Base-by-base conservation (phyloP, 2,888 invertebrate genomes). In the Eupithecia vulgata region DNA sequence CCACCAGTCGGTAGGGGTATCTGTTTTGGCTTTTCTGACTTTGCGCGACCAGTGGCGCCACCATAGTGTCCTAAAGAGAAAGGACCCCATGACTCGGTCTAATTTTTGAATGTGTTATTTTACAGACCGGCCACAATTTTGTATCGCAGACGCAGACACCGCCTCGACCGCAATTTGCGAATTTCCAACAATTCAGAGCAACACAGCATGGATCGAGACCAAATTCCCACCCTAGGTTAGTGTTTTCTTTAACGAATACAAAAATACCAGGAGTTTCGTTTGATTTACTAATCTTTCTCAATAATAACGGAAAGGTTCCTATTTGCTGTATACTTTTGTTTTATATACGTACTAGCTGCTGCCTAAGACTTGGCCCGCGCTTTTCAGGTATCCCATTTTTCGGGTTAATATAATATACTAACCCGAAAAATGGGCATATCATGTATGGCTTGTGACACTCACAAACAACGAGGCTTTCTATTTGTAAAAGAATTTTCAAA, bases 91-190 rank as follows among this genome's bases (percentile, higher is more conserved):
- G 21, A 21, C 21, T 34, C 30, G 15, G 71, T 21, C 67, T 21
- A 67, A n/a, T 21, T 62, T 17, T 52, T 67, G 13, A 40, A 7
- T 34, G 35, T 68, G 6, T 72, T 72, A 17, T 45, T 70, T 91
- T 92, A 35, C 88, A 94, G 93, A 85, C 90, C 79, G 91, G 91
- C 37, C 93, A 90, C 79, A 93, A 83, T 79, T 93, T 90, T 81
- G 92, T 90, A 79, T 85, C 88, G 57, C 92, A 89, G 79, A 91
- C 89, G 78, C 92, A 91, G 78, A 85, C 90, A 74, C 89, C 88
- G 78, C 83, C 88, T 59, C 85, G 93, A 79, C 88, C 88, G 37
- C 93, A 91, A 79, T 93, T 89, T 77, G 80, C 82, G 12, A 93
- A 89, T 81, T 93, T 88, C 81, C 91, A 86, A 34, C 71, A 67